These are phyloP conservation scores for Sinocyclocheilus grahami DNA, from an alignment of 2,113 vertebrate species.

Conservation along the genomic window DNA sequence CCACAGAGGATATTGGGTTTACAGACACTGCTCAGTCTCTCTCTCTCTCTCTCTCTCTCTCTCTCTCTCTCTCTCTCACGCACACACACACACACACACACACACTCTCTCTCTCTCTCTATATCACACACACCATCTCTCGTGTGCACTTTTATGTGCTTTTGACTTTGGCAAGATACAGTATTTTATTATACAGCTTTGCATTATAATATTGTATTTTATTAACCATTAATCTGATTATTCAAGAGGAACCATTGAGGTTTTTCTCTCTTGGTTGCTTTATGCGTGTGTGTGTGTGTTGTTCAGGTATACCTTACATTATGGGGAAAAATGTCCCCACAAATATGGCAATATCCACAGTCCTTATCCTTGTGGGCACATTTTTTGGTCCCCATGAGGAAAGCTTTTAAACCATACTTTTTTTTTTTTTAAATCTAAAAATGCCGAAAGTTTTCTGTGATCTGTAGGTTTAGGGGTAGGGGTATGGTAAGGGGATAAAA, in stretches of 20 bases:
- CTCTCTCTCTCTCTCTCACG: constrained; percentile 37
- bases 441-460: too few relatives aligned
- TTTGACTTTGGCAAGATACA: not conserved
- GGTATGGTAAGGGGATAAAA: too few relatives aligned
- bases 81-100: not conserved
- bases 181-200: not conserved
- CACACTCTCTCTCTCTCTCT: constrained; percentile 36
- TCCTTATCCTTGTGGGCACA: too few relatives aligned
- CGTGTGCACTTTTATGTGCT: not conserved
- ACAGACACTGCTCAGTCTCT: constrained; percentile 54
- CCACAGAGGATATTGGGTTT: constrained; percentile 73
- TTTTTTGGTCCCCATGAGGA: too few relatives aligned
- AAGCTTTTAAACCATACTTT: too few relatives aligned
- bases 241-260: not conserved
- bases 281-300: not conserved
- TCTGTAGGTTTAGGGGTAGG: too few relatives aligned
- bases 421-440: too few relatives aligned
- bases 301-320: too few relatives aligned
- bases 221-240: constrained; percentile 7
- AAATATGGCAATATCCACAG: too few relatives aligned
- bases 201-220: not conserved
- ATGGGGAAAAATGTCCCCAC: too few relatives aligned
- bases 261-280: too few relatives aligned
- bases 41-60: constrained; percentile 17
- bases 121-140: not conserved